Evolutionary conservation across 1,140 invertebrate species (phyloP).

Genomic region (Drosophila kanapiae): DNA sequence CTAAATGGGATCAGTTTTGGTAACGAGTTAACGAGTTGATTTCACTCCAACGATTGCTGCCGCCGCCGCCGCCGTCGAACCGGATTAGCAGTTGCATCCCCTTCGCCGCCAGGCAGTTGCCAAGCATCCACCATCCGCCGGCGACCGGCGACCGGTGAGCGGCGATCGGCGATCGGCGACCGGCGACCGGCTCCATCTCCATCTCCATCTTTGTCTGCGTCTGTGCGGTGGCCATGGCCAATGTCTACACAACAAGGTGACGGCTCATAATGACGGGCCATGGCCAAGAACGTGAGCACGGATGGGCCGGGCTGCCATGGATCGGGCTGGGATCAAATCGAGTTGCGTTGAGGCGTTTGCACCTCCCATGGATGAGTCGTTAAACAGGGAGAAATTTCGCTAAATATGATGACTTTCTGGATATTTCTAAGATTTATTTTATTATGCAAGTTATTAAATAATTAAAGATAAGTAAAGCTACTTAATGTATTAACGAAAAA

Average conservation of each 20-base stretch:
- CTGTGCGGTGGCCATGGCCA: slow-evolving; percentile 79
- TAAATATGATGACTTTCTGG: too few relatives aligned
- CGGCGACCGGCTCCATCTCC: slow-evolving; percentile 27
- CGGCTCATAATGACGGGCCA: slow-evolving; percentile 80
- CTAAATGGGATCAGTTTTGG: slow-evolving; percentile 84
- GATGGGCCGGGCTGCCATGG: slow-evolving; percentile 21
- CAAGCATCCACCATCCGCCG: neutral
- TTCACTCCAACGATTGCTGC: slow-evolving; percentile 82
- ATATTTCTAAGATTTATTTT: too few relatives aligned
- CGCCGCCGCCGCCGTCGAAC: slow-evolving; percentile 58
- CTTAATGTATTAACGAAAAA: too few relatives aligned
- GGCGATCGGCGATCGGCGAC: neutral
- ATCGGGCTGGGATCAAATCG: slow-evolving; percentile 48
- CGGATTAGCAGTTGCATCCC: slow-evolving; percentile 73
- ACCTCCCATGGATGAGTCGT: slow-evolving; percentile 66
- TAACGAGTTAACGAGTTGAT: slow-evolving; percentile 85
- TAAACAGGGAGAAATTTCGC: slow-evolving; percentile 1
- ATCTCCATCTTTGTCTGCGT: slow-evolving; percentile 34
- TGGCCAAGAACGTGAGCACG: slow-evolving; percentile 54
- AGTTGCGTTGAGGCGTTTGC: slow-evolving; percentile 61
- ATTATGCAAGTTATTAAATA: too few relatives aligned
- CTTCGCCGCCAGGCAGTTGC: neutral
- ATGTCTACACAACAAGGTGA: slow-evolving; percentile 83
- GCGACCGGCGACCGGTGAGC: neutral
- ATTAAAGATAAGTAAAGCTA: too few relatives aligned